Percentiles rank a stretch among this genome's conserved stretches.
Evolutionary conservation across 2,888 invertebrate species (phyloP).

Genomic region (Hirtodrosophila trivittata): DNA sequence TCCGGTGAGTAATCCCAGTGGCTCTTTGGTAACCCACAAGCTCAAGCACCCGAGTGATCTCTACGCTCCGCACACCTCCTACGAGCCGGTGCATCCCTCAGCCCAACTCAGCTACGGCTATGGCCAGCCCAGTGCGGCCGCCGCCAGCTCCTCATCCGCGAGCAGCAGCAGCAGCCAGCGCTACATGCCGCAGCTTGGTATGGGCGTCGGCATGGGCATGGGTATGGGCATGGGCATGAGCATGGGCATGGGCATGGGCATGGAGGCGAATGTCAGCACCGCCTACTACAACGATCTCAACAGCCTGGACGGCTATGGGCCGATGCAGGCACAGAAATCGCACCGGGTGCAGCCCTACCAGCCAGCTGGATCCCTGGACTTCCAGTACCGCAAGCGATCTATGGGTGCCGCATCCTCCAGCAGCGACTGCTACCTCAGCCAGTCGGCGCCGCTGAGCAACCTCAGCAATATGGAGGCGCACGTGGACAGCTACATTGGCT

Average conservation of each 20-base stretch:
- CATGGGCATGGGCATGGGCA: slow-evolving; percentile 25
- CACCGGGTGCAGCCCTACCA: slow-evolving; percentile 41
- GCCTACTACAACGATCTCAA: slow-evolving; percentile 75
- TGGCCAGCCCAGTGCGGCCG: slow-evolving; percentile 9
- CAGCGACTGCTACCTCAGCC: slow-evolving; percentile 54
- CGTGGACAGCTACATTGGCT: slow-evolving; percentile 63
- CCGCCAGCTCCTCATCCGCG: slow-evolving; percentile 4
- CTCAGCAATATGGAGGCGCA: slow-evolving; percentile 56
- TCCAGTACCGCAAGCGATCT: slow-evolving; percentile 65
- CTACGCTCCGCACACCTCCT: slow-evolving; percentile 57
- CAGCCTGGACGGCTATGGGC: slow-evolving; percentile 62
- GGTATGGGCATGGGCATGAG: slow-evolving; percentile 22
- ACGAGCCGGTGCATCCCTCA: slow-evolving; percentile 55
- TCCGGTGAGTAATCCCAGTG: slow-evolving; percentile 19
- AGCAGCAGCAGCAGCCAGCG: slow-evolving; percentile 30
- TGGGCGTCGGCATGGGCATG: slow-evolving; percentile 44
- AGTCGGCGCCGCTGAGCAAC: slow-evolving; percentile 39
- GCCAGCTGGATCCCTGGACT: slow-evolving; percentile 48
- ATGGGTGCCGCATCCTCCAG: slow-evolving; percentile 18
- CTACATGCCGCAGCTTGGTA: slow-evolving; percentile 38
- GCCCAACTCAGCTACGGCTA: slow-evolving; percentile 56
- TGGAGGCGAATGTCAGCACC: slow-evolving; percentile 49
- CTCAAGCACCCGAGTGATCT: slow-evolving; percentile 79
- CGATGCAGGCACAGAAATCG: slow-evolving; percentile 42
- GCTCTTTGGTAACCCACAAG: slow-evolving; percentile 46